A percentile compares a stretch with the other conserved stretches of the same genome.
phyloP scores from a whole-genome alignment of 2,888 invertebrate species.

The Pristionchus exspectatus region DNA sequence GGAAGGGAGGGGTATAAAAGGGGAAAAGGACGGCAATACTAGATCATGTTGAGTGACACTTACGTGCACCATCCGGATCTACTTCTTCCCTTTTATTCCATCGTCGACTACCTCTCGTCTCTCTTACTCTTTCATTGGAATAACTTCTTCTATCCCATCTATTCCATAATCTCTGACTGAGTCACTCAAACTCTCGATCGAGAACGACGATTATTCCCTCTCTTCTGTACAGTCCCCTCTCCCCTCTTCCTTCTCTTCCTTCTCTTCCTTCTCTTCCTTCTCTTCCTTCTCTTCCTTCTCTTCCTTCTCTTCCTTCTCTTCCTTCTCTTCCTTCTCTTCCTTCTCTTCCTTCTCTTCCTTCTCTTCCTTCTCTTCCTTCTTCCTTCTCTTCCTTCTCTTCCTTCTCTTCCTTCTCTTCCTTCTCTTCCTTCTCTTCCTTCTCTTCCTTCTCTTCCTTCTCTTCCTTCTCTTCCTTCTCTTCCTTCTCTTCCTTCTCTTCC shows the following conservation, averaged over 20 bases:
- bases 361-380: constrained; percentile 34
- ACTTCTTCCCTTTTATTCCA: neutral
- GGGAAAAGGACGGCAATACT: constrained; percentile 7
- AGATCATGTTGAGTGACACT: constrained; percentile 21
- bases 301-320: neutral
- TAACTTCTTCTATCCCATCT: constrained; percentile 27
- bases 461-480: neutral
- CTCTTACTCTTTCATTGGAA: neutral
- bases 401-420: neutral
- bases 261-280: constrained; percentile 40
- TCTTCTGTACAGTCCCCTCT: neutral
- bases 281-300: neutral
- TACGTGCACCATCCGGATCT: constrained; percentile 1
- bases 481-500: constrained; percentile 37
- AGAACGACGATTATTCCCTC: constrained; percentile 36
- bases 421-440: constrained; percentile 29
- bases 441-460: neutral
- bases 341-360: neutral
- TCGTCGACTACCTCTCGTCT: neutral
- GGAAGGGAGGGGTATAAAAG: neutral
- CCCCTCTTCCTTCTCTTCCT: neutral
- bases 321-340: constrained; percentile 20
- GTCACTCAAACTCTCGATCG: constrained; percentile 21
- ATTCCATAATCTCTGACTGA: neutral
- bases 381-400: neutral